Conservation (phyloP, 2,888 invertebrate genomes). For the Furcula furcula region DNA sequence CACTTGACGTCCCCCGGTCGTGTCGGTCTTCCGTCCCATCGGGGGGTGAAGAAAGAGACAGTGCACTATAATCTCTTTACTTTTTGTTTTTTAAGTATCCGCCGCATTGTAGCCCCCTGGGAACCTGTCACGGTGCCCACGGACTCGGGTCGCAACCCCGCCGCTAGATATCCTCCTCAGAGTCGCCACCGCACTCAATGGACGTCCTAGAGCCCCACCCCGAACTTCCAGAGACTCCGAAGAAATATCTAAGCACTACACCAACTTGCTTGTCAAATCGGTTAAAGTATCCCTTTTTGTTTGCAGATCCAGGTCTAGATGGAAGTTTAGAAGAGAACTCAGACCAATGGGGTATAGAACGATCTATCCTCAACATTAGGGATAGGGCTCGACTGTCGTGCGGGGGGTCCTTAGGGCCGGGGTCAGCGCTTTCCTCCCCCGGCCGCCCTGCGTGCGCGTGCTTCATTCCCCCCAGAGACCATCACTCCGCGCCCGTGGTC, state of each 20-base stretch:
- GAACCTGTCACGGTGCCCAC: no score
- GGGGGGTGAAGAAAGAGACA: no score
- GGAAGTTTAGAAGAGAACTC: conserved; percentile 35
- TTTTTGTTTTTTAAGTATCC: no score
- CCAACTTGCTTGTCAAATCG: no score
- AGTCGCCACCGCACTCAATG: background rate
- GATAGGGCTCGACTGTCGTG: conserved; percentile 69
- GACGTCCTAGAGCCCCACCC: background rate
- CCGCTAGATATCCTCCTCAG: background rate
- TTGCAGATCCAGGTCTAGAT: conserved; percentile 51
- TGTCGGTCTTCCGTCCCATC: no score
- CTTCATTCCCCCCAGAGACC: conserved; percentile 67
- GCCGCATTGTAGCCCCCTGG: no score
- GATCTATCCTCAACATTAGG: conserved; percentile 57
- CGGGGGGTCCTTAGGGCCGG: conserved; percentile 63
- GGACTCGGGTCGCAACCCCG: no score
- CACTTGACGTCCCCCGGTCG: no score
- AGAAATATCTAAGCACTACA: no score
- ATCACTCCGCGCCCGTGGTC: conserved; percentile 83
- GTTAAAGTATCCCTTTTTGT: no score
- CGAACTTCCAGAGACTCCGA: no score
- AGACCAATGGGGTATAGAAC: conserved; percentile 49
- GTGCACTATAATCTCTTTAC: no score
- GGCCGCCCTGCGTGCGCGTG: conserved; percentile 71
- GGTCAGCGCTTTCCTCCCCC: conserved; percentile 67